Percentiles rank a stretch among this genome's conserved stretches.
phyloP scores from a whole-genome alignment of 2,113 vertebrate species.

The Drymodes brunneopygia region DNA sequence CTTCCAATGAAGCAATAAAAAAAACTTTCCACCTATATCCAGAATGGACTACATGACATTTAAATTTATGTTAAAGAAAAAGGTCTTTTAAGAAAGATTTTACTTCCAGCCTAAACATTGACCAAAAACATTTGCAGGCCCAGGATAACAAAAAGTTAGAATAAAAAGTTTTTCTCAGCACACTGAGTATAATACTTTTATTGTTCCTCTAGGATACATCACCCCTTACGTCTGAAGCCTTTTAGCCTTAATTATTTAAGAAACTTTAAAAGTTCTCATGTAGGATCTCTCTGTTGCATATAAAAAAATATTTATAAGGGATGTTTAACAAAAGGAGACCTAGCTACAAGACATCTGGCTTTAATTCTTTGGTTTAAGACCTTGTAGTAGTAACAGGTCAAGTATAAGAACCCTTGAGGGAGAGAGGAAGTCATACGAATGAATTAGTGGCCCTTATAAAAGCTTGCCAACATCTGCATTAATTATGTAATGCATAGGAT shows the following conservation, averaged over 20 bases:
- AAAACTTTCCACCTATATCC: neutral
- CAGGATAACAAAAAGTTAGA: neutral
- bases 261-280: neutral
- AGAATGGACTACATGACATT: neutral
- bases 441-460: conserved; percentile 19
- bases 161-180: neutral
- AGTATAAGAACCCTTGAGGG: conserved; percentile 26
- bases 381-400: conserved; percentile 16
- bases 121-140: neutral
- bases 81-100: neutral
- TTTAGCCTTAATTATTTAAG: conserved; percentile 4
- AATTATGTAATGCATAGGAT: neutral
- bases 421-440: conserved; percentile 34
- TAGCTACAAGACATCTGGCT: conserved; percentile 16
- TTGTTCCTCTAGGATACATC: neutral
- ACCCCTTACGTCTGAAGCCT: neutral
- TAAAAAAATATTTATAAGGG: neutral
- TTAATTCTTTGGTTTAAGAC: conserved; percentile 32
- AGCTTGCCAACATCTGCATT: conserved; percentile 32
- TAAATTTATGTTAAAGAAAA: neutral
- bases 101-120: neutral
- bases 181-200: neutral
- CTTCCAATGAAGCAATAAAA: neutral
- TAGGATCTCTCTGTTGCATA: neutral
- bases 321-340: neutral